These are phyloP conservation scores for Lottia gigantea DNA, from an alignment of 2,888 invertebrate genomes.

Conservation along the genomic window DNA sequence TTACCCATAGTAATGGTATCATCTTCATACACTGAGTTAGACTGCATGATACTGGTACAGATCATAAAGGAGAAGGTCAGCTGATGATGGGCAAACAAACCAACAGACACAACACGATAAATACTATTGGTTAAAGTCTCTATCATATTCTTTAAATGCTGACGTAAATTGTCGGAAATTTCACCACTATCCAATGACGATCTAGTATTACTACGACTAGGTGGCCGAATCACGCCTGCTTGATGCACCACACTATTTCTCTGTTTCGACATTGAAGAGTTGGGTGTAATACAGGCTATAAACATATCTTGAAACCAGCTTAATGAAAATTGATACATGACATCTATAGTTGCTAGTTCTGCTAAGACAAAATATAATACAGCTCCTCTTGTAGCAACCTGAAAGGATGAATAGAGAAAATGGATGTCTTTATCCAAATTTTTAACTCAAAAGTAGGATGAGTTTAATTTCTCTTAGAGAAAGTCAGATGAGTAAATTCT, in stretches of 20 bases:
- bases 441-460: too few relatives aligned
- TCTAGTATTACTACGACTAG: conserved; percentile 15
- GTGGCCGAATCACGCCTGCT: conserved; percentile 22
- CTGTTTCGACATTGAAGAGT: neutral
- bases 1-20: conserved; percentile 38
- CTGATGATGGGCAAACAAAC: conserved; percentile 66
- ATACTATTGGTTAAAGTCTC: conserved; percentile 60
- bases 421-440: too few relatives aligned
- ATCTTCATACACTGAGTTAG: conserved; percentile 44
- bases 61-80: conserved; percentile 66
- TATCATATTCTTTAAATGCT: conserved; percentile 58
- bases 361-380: conserved; percentile 67
- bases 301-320: conserved; percentile 67
- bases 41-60: conserved; percentile 62
- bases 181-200: conserved; percentile 29
- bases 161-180: conserved; percentile 39
- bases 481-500: too few relatives aligned
- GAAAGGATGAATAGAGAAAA: conserved; percentile 11
- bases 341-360: conserved; percentile 63
- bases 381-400: conserved; percentile 68
- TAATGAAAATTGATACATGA: conserved; percentile 69
- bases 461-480: too few relatives aligned
- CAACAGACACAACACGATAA: conserved; percentile 64
- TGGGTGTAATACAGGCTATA: conserved; percentile 54
- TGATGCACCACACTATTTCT: conserved; percentile 9